A percentile compares a stretch with the other conserved stretches of the same genome.
These are phyloP conservation scores for Clitarchus hookeri DNA, from an alignment of 2,888 invertebrate species.

Conservation along the genomic window DNA sequence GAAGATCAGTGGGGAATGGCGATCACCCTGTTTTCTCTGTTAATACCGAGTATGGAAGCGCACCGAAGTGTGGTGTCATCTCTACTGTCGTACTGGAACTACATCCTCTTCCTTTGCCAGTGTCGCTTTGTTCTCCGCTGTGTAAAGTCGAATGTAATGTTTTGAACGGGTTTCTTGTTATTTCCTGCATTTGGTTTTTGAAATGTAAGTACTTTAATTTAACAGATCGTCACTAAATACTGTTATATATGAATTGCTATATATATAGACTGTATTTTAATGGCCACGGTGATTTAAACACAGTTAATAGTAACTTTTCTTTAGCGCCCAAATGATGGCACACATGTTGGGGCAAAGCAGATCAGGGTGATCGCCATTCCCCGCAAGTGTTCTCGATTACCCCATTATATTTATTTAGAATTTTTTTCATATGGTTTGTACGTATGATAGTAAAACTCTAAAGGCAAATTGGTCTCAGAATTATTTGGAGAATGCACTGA, in stretches of 20 bases:
- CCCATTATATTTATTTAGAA: too few species aligned
- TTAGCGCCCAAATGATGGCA: not conserved
- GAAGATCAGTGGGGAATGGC: not conserved
- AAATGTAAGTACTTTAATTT: not conserved
- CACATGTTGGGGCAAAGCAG: not conserved
- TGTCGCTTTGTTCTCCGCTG: not conserved
- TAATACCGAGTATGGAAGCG: not conserved
- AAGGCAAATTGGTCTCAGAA: not conserved
- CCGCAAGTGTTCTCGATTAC: not conserved
- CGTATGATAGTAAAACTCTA: not conserved
- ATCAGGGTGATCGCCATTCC: too few species aligned
- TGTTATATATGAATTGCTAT: not conserved
- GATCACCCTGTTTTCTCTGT: conserved; percentile 15
- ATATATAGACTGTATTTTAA: not conserved
- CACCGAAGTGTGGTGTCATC: not conserved
- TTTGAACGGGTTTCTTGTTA: not conserved
- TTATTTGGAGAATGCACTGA: not conserved
- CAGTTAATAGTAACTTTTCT: not conserved
- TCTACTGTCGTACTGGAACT: not conserved
- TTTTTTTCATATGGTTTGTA: not conserved
- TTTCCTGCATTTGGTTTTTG: not conserved
- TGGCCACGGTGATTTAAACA: not conserved
- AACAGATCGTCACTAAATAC: not conserved
- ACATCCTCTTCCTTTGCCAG: not conserved
- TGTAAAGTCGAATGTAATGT: not conserved